Evolutionary conservation across 2,113 vertebrate species (phyloP).

Genomic region (Crypturellus undulatus): DNA sequence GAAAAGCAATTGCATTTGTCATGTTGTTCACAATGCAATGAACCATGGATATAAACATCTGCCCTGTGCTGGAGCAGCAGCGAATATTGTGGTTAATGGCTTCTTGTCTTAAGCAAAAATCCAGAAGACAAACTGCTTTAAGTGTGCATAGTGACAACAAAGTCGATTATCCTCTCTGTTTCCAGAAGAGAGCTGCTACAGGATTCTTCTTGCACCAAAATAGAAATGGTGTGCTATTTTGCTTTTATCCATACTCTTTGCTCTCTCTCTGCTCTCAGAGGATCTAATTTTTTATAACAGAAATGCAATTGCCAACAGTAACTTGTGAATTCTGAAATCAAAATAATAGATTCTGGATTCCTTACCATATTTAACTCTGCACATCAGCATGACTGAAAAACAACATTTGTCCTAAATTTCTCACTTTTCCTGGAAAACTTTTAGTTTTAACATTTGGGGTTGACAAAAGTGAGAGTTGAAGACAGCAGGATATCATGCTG

Average conservation of each 20-base stretch:
- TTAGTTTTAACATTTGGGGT: fast-evolving
- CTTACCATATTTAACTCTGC: not conserved
- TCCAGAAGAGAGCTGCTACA: not conserved
- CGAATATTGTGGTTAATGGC: slow-evolving; percentile 34
- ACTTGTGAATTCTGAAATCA: not conserved
- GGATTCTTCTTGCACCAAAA: not conserved
- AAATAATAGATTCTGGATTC: not conserved
- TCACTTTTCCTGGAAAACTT: not conserved
- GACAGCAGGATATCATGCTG: not conserved
- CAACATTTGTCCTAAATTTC: not conserved
- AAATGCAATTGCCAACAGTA: not conserved
- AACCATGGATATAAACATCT: slow-evolving; percentile 72
- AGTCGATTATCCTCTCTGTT: not conserved
- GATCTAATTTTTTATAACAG: not conserved
- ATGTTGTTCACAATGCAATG: slow-evolving; percentile 62
- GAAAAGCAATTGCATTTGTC: slow-evolving; percentile 64
- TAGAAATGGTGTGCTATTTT: not conserved
- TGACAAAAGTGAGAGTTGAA: not conserved
- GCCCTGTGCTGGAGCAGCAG: not conserved
- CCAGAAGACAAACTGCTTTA: not conserved
- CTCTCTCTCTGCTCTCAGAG: not conserved
- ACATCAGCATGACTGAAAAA: not conserved
- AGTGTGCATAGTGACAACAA: not conserved
- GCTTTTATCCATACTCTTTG: not conserved
- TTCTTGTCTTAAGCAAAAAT: slow-evolving; percentile 20